Percentiles rank a stretch among this genome's conserved stretches.
Conservation (phyloP, 2,113 vertebrate species). For the Callithrix jacchus region DNA sequence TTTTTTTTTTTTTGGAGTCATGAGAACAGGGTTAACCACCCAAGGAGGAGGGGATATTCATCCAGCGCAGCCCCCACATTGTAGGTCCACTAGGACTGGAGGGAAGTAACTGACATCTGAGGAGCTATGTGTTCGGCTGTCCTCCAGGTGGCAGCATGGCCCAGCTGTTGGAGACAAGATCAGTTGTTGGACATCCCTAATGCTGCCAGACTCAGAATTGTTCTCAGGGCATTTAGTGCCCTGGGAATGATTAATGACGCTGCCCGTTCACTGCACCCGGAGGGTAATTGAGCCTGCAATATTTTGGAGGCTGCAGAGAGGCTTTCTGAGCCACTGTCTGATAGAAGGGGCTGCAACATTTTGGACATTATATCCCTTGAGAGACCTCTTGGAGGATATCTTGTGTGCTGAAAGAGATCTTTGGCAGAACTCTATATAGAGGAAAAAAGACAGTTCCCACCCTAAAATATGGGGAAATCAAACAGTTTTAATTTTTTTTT, state of each 20-base stretch:
- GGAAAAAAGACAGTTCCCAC: not conserved
- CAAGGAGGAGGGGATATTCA: not conserved
- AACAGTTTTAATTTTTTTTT: conserved; percentile 51
- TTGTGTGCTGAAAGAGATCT: not conserved
- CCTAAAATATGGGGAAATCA: conserved; percentile 49
- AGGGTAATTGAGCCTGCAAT: conserved; percentile 54
- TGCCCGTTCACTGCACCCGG: conserved; percentile 22
- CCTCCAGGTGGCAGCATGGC: conserved; percentile 77
- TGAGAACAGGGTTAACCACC: not conserved
- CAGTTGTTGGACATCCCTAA: not conserved
- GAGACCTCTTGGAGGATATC: not conserved
- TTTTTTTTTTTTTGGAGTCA: not conserved
- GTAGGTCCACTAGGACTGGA: not conserved
- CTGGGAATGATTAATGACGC: conserved; percentile 50
- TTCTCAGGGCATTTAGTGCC: conserved; percentile 46
- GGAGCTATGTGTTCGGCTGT: not conserved
- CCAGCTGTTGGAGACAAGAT: not conserved
- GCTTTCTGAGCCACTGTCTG: not conserved
- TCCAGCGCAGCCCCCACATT: not conserved
- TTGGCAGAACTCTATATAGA: not conserved
- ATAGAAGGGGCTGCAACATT: not conserved
- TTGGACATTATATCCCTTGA: not conserved
- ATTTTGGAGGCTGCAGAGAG: conserved; percentile 53
- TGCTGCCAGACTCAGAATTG: not conserved
- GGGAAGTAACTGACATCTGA: not conserved